Percentiles rank a stretch among this genome's conserved stretches.
These are phyloP conservation scores for Dendropsophus ebraccatus DNA, from an alignment of 2,113 vertebrate genomes.

Conservation along the genomic window DNA sequence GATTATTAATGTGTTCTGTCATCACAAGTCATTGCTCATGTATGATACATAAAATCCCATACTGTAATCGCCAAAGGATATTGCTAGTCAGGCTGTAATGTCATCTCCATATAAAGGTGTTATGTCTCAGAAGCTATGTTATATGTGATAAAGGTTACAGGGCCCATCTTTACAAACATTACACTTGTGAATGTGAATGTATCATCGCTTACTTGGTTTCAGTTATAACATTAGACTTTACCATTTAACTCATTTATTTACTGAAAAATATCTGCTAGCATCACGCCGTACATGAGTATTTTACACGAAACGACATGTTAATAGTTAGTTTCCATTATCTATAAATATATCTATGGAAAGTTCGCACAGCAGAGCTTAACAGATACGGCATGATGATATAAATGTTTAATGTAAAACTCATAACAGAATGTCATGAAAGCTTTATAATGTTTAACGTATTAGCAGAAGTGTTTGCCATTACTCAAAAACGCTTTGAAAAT, in stretches of 20 bases:
- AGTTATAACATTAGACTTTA: not conserved
- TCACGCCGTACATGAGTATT: not conserved
- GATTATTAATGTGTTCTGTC: not conserved
- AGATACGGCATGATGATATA: not conserved
- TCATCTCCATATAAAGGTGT: not conserved
- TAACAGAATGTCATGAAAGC: not conserved
- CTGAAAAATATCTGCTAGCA: not conserved
- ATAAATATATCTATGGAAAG: slow-evolving; percentile 32
- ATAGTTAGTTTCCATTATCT: not conserved
- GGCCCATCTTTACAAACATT: not conserved
- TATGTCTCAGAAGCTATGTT: not conserved
- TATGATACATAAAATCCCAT: not conserved
- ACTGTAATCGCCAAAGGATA: not conserved
- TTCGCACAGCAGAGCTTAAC: not conserved
- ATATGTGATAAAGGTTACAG: not conserved
- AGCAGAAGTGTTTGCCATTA: not conserved
- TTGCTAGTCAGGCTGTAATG: not conserved
- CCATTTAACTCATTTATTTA: not conserved
- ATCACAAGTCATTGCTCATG: not conserved
- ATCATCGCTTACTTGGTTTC: not conserved
- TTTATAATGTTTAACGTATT: slow-evolving; percentile 37
- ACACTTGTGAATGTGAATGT: not conserved
- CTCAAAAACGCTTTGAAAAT: not conserved
- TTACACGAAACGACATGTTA: not conserved
- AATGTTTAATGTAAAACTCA: slow-evolving; percentile 11